Conservation (phyloP, 2,797 vertebrate species). For the Muscicapa striata region DNA sequence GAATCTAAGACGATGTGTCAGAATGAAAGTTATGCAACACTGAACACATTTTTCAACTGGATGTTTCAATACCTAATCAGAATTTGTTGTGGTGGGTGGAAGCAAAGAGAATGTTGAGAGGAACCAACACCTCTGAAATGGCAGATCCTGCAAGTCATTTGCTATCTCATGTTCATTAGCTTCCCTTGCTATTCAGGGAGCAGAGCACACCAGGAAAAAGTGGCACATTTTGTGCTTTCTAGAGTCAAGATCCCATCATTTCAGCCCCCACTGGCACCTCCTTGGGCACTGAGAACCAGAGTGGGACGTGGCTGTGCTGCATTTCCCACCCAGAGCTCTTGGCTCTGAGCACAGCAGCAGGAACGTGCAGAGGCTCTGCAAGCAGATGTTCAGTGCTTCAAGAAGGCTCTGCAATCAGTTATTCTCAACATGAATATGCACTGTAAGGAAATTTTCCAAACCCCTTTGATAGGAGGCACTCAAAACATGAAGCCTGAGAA, state of each 20-base stretch:
- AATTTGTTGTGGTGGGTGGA: slow-evolving; percentile 56
- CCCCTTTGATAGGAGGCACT: not conserved
- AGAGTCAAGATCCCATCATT: not conserved
- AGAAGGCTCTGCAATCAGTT: not conserved
- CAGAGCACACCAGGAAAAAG: not conserved
- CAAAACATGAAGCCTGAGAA: not conserved
- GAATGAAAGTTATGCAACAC: slow-evolving; percentile 25
- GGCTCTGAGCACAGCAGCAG: not conserved
- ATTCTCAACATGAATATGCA: not conserved
- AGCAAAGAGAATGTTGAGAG: slow-evolving; percentile 57
- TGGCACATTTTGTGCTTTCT: not conserved
- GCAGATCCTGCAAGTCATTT: slow-evolving; percentile 36
- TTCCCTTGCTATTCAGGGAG: slow-evolving; percentile 49
- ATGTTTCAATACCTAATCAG: slow-evolving; percentile 48
- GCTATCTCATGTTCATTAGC: slow-evolving; percentile 51
- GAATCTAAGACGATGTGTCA: not conserved
- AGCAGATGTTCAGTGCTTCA: not conserved
- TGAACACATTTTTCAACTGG: slow-evolving; percentile 26
- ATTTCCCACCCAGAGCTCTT: not conserved
- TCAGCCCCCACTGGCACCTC: slow-evolving; percentile 49
- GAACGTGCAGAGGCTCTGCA: not conserved
- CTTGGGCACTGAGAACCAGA: slow-evolving; percentile 1
- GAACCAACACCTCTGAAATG: not conserved
- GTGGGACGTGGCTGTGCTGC: not conserved
- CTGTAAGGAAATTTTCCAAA: not conserved